Conservation (phyloP, 2,113 vertebrate genomes). For the Cinclus mexicanus region DNA sequence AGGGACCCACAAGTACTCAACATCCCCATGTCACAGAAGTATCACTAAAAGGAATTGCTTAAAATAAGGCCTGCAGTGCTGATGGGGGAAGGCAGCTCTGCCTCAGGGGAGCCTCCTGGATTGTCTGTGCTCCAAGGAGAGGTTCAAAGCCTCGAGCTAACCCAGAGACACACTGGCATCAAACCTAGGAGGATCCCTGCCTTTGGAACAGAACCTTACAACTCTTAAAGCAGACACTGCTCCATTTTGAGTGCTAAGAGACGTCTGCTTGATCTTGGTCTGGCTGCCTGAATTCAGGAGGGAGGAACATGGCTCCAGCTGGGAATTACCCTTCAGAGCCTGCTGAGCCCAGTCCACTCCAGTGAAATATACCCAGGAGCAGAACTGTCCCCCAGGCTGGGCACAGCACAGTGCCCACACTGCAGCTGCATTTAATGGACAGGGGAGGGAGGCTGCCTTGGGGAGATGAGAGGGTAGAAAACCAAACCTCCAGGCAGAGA, state of each 20-base stretch:
- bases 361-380: background rate
- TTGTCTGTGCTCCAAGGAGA: background rate
- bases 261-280: background rate
- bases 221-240: background rate
- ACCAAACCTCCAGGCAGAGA: background rate
- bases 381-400: background rate
- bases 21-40: background rate
- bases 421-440: background rate
- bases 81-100: background rate
- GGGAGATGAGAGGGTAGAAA: background rate
- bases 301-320: background rate
- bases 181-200: background rate
- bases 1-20: background rate
- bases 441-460: no score
- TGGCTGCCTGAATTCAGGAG: background rate
- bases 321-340: background rate
- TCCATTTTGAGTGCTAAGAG: background rate
- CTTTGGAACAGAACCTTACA: background rate
- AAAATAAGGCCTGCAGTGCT: background rate
- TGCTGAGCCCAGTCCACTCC: accelerated
- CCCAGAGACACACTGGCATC: background rate
- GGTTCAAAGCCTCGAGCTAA: background rate
- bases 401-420: background rate
- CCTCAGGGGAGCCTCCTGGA: background rate
- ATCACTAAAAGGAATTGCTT: background rate